phyloP scores from a whole-genome alignment of 2,888 invertebrate species.

The Stenoptilia bipunctidactyla region DNA sequence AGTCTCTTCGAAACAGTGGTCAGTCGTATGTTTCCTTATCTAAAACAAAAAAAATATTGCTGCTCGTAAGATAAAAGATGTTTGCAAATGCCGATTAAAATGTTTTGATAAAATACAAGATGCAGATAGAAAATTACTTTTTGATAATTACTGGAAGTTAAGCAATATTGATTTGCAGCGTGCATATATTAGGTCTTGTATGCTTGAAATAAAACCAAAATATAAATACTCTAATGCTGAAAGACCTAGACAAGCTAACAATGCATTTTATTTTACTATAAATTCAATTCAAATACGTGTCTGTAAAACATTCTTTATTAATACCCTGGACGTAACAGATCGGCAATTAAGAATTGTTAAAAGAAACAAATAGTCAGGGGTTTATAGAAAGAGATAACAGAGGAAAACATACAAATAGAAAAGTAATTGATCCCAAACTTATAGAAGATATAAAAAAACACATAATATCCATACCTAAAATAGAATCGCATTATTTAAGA shows the following conservation, averaged over 20 bases:
- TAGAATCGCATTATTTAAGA: slow-evolving; percentile 14
- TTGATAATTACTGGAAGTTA: slow-evolving; percentile 13
- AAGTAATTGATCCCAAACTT: slow-evolving; percentile 7
- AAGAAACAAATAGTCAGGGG: slow-evolving; percentile 9
- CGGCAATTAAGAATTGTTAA: slow-evolving; percentile 13
- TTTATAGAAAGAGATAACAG: slow-evolving; percentile 10
- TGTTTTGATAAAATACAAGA: slow-evolving; percentile 7
- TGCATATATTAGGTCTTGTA: slow-evolving; percentile 9
- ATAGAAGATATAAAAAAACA: slow-evolving; percentile 11
- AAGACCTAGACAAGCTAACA: slow-evolving; percentile 14
- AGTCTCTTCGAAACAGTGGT: background rate
- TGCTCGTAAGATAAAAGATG: background rate
- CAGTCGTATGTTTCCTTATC: background rate
- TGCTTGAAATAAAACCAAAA: slow-evolving; percentile 13
- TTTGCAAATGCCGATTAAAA: slow-evolving; percentile 8
- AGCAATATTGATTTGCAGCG: slow-evolving; percentile 11
- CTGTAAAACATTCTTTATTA: slow-evolving; percentile 15
- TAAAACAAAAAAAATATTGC: background rate
- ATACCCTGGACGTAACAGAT: slow-evolving; percentile 14
- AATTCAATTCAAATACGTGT: slow-evolving; percentile 13
- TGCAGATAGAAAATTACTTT: slow-evolving; percentile 8
- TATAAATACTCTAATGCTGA: slow-evolving; percentile 13
- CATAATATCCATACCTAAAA: slow-evolving; percentile 13
- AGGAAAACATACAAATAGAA: slow-evolving; percentile 12
- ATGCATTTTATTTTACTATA: slow-evolving; percentile 17